Evolutionary conservation across 2,888 invertebrate species (phyloP).

Genomic region (Drosophila hamatofila): DNA sequence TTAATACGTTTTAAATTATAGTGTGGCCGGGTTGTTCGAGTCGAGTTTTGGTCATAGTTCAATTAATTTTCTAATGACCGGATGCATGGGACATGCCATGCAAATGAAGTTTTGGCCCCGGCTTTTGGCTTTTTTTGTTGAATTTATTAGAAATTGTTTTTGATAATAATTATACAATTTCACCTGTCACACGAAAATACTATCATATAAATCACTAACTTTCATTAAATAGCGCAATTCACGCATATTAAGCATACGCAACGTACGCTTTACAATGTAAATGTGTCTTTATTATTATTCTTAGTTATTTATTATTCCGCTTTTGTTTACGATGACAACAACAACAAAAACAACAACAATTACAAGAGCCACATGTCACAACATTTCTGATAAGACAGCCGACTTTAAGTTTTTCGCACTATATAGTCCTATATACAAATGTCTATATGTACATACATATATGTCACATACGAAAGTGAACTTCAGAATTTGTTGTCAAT

Average conservation of each 20-base stretch:
- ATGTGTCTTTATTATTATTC: conserved; percentile 33
- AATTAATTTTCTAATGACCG: conserved; percentile 76
- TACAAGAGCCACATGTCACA: conserved; percentile 37
- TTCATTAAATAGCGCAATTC: conserved; percentile 38
- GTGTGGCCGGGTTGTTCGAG: conserved; percentile 51
- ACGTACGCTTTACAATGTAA: conserved; percentile 41
- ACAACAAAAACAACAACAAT: conserved; percentile 39
- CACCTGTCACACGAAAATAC: conserved; percentile 31
- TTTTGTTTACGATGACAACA: conserved; percentile 65
- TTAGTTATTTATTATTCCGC: conserved; percentile 64
- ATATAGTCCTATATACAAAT: conserved; percentile 3
- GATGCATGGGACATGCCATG: conserved; percentile 61
- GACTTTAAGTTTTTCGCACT: conserved; percentile 16
- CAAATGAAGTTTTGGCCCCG: conserved; percentile 57
- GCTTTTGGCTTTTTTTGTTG: conserved; percentile 12
- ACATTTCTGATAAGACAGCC: conserved; percentile 55
- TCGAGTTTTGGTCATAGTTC: conserved; percentile 73
- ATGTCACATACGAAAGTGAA: conserved; percentile 5
- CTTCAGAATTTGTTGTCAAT: conserved; percentile 20
- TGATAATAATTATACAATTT: conserved; percentile 30
- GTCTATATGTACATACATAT: background rate
- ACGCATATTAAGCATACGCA: conserved; percentile 60
- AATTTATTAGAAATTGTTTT: conserved; percentile 23
- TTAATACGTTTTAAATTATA: conserved; percentile 78
- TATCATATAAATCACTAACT: conserved; percentile 3